phyloP scores from a whole-genome alignment of 2,113 vertebrate genomes.

The Alaudala cheleensis region DNA sequence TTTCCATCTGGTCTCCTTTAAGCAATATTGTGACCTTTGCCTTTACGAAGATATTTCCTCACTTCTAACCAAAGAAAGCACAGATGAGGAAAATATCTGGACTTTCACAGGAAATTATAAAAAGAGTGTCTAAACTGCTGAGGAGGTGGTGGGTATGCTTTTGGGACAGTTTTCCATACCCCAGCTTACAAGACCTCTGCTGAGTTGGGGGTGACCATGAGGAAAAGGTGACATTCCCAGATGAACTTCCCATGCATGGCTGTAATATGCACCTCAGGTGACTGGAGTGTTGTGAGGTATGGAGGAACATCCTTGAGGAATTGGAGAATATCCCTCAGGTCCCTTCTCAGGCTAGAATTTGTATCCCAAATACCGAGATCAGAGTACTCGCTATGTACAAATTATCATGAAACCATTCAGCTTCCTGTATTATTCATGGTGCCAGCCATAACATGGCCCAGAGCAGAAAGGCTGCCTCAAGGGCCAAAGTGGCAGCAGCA shows the following conservation, averaged over 20 bases:
- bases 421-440: not conserved
- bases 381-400: not conserved
- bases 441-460: not conserved
- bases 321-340: not conserved
- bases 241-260: not conserved
- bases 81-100: not conserved
- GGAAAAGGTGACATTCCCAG: not conserved
- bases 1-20: not conserved
- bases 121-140: not conserved
- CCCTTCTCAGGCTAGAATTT: not conserved
- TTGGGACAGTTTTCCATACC: not conserved
- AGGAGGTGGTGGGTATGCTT: not conserved
- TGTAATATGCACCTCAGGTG: rapidly evolving
- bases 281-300: rapidly evolving
- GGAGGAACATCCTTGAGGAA: not conserved
- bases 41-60: not conserved
- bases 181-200: not conserved
- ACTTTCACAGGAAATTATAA: not conserved
- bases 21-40: not conserved
- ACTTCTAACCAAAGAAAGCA: not conserved
- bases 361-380: not conserved
- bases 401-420: not conserved
- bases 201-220: rapidly evolving
- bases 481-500: not conserved
- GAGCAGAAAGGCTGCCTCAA: not conserved